Evolutionary conservation across 2,113 vertebrate genomes (phyloP), one percentile per base, ranked within the genome.

Genomic region (Sander vitreus): DNA sequence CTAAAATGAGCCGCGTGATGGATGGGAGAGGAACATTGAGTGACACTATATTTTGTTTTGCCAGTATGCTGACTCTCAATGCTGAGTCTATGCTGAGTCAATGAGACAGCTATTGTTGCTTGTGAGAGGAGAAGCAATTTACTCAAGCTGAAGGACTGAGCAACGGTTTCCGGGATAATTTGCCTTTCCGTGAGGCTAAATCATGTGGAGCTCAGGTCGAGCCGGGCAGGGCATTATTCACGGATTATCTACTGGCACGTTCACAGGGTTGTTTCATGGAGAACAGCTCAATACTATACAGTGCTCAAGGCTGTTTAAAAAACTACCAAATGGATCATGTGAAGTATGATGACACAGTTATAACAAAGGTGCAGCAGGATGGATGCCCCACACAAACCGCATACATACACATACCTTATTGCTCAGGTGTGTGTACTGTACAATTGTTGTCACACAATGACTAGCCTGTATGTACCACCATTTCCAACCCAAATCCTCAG

Each of bases 101-200:
- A 27, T 15, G 33, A 83, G 68, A 73, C 73, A 60, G 73, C 63
- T 75, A 79, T 87, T 89, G 81, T 87, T 63, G 76, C 70, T 18
- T 19, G 48, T 14, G 2, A 54, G 70, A 55, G 36, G 58, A 67
- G 76, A 71, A 62, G 74, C 64, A 36, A 85, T 87, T 86, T 81
- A 73, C 60, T 90, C 13, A 30, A 83, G 86, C 39, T 0, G 73
- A 81, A 79, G 67, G 81, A 85, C 30, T 48, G 63, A 79, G 83
- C 16, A 50, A 78, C 59, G 69, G 45, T 80, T 86, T 87, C 65
- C 45, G 45, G 75, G 73, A 81, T 88, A 81, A 91, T 89, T 91
- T 82, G 27, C 53, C 25, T 87, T 77, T 66, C 45, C 62, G 60
- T 75, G 81, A 82, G 78, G 71, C 65, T 79, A 72, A 89, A 83